Evolutionary conservation across 2,113 vertebrate genomes (phyloP).

Genomic region (Dromaius novaehollandiae): DNA sequence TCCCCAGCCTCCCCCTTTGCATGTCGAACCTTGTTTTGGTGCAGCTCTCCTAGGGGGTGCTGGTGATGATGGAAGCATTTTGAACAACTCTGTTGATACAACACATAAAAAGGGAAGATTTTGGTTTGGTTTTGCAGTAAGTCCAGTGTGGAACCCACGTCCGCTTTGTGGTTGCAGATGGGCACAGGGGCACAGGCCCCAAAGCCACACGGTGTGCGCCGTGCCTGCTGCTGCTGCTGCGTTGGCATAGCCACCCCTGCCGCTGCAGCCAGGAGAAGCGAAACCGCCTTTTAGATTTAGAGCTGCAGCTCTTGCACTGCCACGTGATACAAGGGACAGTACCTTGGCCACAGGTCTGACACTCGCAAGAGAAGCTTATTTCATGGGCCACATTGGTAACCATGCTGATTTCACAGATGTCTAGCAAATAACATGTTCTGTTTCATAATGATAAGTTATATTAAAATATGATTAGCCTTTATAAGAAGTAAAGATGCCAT

Average conservation of each 20-base stretch:
- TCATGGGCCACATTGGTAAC: neutral
- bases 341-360: neutral
- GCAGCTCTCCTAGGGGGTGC: neutral
- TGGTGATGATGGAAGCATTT: neutral
- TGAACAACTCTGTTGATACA: neutral
- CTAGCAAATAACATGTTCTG: neutral
- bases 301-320: neutral
- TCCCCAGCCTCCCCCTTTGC: neutral
- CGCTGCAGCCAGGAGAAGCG: neutral
- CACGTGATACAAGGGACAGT: neutral
- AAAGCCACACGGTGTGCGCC: neutral
- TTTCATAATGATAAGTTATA: neutral
- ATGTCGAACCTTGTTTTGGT: neutral
- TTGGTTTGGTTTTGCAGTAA: neutral
- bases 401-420: neutral
- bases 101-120: neutral
- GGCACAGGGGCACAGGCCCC: neutral
- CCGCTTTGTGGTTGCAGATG: neutral
- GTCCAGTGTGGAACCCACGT: neutral
- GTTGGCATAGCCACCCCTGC: neutral
- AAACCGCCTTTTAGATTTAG: fast-evolving
- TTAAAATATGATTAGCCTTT: neutral
- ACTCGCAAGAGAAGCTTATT: neutral
- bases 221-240: neutral
- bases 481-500: neutral